A percentile compares a stretch with the other conserved stretches of the same genome.
Evolutionary conservation across 2,888 invertebrate species (phyloP).

Genomic region (Cerastis rubricosa): DNA sequence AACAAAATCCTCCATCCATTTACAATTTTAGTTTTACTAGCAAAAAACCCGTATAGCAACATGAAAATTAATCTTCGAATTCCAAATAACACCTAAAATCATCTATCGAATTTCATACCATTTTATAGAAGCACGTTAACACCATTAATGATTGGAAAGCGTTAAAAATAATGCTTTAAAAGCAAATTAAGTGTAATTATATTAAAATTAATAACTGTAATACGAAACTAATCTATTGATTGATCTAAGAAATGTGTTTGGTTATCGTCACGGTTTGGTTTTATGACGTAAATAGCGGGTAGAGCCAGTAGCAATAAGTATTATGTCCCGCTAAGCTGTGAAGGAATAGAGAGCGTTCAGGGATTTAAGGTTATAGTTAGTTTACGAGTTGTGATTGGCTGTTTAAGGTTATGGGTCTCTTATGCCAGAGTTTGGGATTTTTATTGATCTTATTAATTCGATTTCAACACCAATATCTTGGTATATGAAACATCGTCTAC

Average conservation of each 20-base stretch:
- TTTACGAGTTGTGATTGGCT: conserved; percentile 34
- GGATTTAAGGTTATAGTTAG: conserved; percentile 22
- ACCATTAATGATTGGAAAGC: conserved; percentile 21
- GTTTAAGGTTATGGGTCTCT: background rate
- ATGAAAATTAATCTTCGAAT: background rate
- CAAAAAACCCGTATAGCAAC: background rate
- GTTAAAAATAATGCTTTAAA: conserved; percentile 40
- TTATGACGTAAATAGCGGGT: conserved; percentile 44
- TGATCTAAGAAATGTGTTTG: conserved; percentile 50
- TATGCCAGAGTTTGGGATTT: background rate
- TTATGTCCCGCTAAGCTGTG: conserved; percentile 4
- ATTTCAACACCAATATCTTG: background rate
- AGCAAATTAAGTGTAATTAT: conserved; percentile 50
- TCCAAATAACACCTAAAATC: background rate
- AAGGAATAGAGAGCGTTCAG: conserved; percentile 6
- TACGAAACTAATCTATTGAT: conserved; percentile 53
- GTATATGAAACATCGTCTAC: too few relatives aligned
- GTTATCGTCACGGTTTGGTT: conserved; percentile 40
- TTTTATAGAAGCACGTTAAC: conserved; percentile 25
- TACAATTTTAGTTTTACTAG: background rate
- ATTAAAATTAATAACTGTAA: conserved; percentile 59
- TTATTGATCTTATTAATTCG: background rate
- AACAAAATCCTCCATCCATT: background rate
- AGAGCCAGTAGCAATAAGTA: conserved; percentile 6
- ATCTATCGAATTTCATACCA: conserved; percentile 41